Base-by-base conservation (phyloP, 2,797 vertebrate genomes). In the Amphiprion clarkii region DNA sequence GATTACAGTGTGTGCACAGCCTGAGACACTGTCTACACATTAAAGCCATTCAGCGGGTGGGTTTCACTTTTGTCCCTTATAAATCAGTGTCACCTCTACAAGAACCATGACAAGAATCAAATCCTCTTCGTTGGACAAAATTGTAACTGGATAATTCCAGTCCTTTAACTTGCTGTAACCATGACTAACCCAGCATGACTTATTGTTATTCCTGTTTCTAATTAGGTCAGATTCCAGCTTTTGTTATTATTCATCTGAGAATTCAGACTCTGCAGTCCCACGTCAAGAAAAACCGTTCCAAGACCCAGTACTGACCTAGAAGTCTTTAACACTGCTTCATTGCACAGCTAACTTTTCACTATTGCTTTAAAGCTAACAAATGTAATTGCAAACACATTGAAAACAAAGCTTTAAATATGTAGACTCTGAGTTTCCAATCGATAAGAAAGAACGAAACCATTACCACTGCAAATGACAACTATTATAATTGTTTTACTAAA, bases 71-170 rank as follows among this genome's bases (percentile, higher is more conserved):
- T 77, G 60, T 82, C 68, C 36, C 74, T 69, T 72, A 61, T 86
- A 89, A 89, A 93, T 92, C 68, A 81, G 25, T 74, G 74, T 86
- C 67, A 74, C n/a, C 67, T 83, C 74, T 83, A 69, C 67, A 72
- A 71, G 60, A 86, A 77, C 62, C 79, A 87, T 63, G 60, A 82
- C 71, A 79, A 86, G 79, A 90, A 88, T 82, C 59, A 31, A 79
- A 79, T 81, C 56, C 33, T 71, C 62, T 78, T 74, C 31, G 68
- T 42, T 79, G 51, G 78, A 76, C 70, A 31, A 60, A 63, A 48
- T 74, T 74, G 5, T 39, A 86, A 79, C 53, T 65, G 49, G 62
- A 79, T 44, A 42, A 78, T 77, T 53, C 44, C 61, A 76, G 80
- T 74, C 31, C 68, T 48, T 29, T 42, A 66, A 78, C 65, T 72